Evolutionary conservation across 1,140 invertebrate species (phyloP).

Genomic region (Lucilia sericata): DNA sequence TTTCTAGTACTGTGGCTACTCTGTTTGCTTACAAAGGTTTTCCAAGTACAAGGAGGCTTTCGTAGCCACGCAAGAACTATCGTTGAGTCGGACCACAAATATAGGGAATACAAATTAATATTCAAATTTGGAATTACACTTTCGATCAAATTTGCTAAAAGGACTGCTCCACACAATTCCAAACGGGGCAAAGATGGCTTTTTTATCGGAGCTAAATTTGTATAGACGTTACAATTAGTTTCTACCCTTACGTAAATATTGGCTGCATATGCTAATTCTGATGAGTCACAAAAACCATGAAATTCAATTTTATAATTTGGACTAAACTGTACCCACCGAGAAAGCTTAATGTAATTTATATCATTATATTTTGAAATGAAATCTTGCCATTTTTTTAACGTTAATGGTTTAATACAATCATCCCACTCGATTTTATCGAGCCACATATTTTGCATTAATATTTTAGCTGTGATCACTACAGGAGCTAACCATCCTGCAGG

Average conservation of each 20-base stretch:
- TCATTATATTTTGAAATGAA: neutral
- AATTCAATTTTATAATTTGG: neutral
- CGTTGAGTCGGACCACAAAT: neutral
- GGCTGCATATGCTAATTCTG: neutral
- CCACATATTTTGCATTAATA: conserved; percentile 69
- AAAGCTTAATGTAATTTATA: neutral
- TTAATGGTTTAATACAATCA: neutral
- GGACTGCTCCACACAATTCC: neutral
- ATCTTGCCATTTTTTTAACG: too few species aligned
- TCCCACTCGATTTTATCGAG: conserved; percentile 65
- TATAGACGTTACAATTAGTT: neutral
- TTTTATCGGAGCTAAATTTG: neutral
- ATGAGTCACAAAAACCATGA: conserved; percentile 10
- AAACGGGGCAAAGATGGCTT: neutral
- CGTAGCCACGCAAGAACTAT: neutral
- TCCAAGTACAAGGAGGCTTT: neutral
- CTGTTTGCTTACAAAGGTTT: neutral
- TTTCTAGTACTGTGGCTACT: neutral
- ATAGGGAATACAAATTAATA: neutral
- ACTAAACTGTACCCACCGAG: neutral
- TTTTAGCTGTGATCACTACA: conserved; percentile 62
- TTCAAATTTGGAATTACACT: neutral
- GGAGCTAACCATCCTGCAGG: too few species aligned
- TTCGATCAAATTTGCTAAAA: neutral
- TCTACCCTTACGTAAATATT: neutral